Evolutionary conservation across 2,888 invertebrate genomes (phyloP).

Genomic region (Paralinhomoeus sp.): DNA sequence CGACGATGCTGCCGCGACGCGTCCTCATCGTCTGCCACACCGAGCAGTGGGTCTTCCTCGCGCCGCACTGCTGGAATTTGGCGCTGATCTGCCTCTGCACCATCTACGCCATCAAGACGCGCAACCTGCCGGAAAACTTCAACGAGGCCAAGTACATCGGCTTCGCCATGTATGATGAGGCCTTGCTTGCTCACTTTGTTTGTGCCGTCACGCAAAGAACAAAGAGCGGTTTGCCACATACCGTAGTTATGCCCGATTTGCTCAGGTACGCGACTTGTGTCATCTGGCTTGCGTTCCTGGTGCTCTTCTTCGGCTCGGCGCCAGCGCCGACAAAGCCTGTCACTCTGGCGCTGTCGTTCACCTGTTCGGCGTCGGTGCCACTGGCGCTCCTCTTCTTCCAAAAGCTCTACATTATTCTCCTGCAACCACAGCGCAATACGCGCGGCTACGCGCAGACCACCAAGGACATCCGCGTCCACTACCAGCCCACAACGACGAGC

Average conservation of each 20-base stretch:
- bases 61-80: slow-evolving; percentile 53
- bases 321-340: slow-evolving; percentile 15
- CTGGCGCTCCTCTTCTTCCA: slow-evolving; percentile 50
- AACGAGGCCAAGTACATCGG: slow-evolving; percentile 48
- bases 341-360: slow-evolving; percentile 44
- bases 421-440: slow-evolving; percentile 51
- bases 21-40: not conserved
- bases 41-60: slow-evolving; percentile 28
- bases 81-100: slow-evolving; percentile 57
- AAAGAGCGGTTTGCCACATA: too few relatives aligned
- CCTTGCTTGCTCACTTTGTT: too few relatives aligned
- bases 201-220: too few relatives aligned
- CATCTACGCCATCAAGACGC: slow-evolving; percentile 73
- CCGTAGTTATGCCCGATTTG: too few relatives aligned
- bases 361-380: slow-evolving; percentile 13
- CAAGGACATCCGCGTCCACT: slow-evolving; percentile 45
- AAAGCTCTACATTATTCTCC: slow-evolving; percentile 49
- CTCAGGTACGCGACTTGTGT: slow-evolving; percentile 94
- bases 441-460: slow-evolving; percentile 49
- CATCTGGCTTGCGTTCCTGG: slow-evolving; percentile 89
- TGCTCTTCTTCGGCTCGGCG: slow-evolving; percentile 70
- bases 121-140: slow-evolving; percentile 93
- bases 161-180: slow-evolving; percentile 99
- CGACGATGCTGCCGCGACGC: not conserved
- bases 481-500: too few relatives aligned